These are phyloP conservation scores for Hephaestus fuliginosus DNA, from an alignment of 2,797 vertebrate species.

Conservation along the genomic window DNA sequence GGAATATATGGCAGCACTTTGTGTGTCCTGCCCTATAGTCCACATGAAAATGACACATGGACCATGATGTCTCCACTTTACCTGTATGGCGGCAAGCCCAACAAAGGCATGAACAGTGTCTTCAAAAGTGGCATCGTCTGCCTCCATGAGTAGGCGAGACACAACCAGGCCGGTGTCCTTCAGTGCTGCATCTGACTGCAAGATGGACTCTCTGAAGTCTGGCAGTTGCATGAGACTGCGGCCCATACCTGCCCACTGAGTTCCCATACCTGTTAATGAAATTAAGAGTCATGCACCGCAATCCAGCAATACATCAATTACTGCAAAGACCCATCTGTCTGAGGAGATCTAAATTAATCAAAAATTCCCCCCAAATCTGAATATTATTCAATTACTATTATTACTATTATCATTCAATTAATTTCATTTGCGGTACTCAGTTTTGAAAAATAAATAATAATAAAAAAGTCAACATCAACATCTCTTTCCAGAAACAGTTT, in stretches of 20 bases:
- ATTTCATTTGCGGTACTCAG: background rate
- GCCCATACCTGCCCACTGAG: constrained; percentile 97
- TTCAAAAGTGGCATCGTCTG: constrained; percentile 91
- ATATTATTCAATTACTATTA: background rate
- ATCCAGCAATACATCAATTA: background rate
- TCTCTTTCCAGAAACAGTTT: background rate
- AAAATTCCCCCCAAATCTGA: background rate
- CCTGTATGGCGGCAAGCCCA: constrained; percentile 96
- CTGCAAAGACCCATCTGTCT: background rate
- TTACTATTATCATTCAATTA: too few relatives aligned
- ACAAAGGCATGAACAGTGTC: constrained; percentile 94
- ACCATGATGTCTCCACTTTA: constrained; percentile 51
- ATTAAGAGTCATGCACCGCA: background rate
- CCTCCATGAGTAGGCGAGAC: constrained; percentile 89
- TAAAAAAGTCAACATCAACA: background rate
- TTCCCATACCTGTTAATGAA: constrained; percentile 91
- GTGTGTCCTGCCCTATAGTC: background rate
- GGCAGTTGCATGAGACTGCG: constrained; percentile 92
- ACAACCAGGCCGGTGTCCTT: constrained; percentile 90
- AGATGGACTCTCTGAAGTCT: constrained; percentile 90
- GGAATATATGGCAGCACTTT: background rate
- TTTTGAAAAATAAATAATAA: background rate
- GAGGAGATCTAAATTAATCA: background rate
- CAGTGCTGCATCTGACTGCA: constrained; percentile 90
- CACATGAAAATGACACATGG: background rate